A percentile compares a stretch with the other conserved stretches of the same genome.
These are phyloP conservation scores for Dilophus febrilis DNA, from an alignment of 2,888 invertebrate genomes.

Conservation along the genomic window DNA sequence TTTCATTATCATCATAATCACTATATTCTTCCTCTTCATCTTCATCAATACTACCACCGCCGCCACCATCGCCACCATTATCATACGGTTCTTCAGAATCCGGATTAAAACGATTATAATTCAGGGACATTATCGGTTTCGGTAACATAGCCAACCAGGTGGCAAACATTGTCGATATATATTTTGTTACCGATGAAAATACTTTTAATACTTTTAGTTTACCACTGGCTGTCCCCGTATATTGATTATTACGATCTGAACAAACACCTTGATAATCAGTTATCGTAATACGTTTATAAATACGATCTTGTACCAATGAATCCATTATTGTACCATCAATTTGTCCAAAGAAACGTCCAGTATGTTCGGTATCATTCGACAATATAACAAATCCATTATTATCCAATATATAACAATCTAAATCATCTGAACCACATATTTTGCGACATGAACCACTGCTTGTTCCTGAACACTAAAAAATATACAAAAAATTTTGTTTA, in stretches of 20 bases:
- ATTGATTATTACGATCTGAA: constrained; percentile 43
- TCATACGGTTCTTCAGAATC: constrained; percentile 19
- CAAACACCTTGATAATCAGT: constrained; percentile 84
- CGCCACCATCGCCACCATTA: constrained; percentile 27
- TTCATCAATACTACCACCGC: constrained; percentile 12
- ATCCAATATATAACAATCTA: constrained; percentile 86
- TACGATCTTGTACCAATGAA: constrained; percentile 74
- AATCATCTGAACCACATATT: constrained; percentile 69
- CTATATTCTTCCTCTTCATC: too few relatives aligned
- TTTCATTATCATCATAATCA: too few relatives aligned
- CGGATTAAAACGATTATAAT: constrained; percentile 25
- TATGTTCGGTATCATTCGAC: constrained; percentile 70
- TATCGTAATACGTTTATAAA: constrained; percentile 73
- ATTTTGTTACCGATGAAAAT: constrained; percentile 23
- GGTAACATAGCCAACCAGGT: constrained; percentile 27
- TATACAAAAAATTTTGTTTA: constrained; percentile 6
- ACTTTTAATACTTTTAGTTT: constrained; percentile 18
- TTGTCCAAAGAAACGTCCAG: constrained; percentile 86
- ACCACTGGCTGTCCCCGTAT: constrained; percentile 15
- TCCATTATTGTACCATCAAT: constrained; percentile 91
- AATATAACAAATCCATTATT: constrained; percentile 89
- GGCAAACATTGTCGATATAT: constrained; percentile 21
- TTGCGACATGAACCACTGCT: constrained; percentile 50
- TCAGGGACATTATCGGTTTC: constrained; percentile 23
- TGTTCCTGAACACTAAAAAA: constrained; percentile 47